A percentile compares a stretch with the other conserved stretches of the same genome.
Evolutionary conservation across 2,113 vertebrate genomes (phyloP).

Genomic region (Myiozetetes cayanensis): DNA sequence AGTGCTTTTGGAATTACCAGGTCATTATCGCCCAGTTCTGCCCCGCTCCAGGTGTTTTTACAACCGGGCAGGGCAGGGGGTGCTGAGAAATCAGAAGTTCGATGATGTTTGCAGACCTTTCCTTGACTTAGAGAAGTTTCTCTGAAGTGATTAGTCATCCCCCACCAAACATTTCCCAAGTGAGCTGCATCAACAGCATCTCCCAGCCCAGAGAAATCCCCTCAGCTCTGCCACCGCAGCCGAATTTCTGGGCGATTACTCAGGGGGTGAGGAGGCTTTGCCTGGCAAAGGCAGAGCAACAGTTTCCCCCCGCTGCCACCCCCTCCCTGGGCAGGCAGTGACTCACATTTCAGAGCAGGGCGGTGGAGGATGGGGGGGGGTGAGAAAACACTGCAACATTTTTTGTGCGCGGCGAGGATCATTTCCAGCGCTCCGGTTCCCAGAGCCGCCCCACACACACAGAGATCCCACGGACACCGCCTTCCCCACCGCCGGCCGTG

Average conservation of each 20-base stretch:
- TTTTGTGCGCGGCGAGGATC: not conserved
- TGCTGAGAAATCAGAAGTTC: not conserved
- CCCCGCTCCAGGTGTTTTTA: not conserved
- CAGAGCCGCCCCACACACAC: not conserved
- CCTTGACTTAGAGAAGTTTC: not conserved
- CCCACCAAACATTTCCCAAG: slow-evolving; percentile 14
- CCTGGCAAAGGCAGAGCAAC: slow-evolving; percentile 29
- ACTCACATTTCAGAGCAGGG: slow-evolving; percentile 36
- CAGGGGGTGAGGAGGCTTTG: slow-evolving; percentile 22
- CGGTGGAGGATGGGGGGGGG: not conserved
- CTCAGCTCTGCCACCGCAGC: not conserved
- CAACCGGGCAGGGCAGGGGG: not conserved
- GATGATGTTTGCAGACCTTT: not conserved
- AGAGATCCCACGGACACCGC: not conserved
- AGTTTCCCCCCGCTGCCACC: not conserved
- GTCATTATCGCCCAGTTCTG: not conserved
- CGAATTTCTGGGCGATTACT: slow-evolving; percentile 4
- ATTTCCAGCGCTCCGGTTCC: not conserved
- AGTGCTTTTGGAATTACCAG: not conserved
- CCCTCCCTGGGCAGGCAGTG: slow-evolving; percentile 20
- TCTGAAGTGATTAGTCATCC: slow-evolving; percentile 28
- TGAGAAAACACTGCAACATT: not conserved
- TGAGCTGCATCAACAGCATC: not conserved
- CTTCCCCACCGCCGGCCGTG: not conserved
- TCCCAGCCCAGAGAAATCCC: not conserved